Evolutionary conservation across 2,888 invertebrate species (phyloP), one percentile per base, ranked within the genome.

Genomic region (Capitulum mitella): DNA sequence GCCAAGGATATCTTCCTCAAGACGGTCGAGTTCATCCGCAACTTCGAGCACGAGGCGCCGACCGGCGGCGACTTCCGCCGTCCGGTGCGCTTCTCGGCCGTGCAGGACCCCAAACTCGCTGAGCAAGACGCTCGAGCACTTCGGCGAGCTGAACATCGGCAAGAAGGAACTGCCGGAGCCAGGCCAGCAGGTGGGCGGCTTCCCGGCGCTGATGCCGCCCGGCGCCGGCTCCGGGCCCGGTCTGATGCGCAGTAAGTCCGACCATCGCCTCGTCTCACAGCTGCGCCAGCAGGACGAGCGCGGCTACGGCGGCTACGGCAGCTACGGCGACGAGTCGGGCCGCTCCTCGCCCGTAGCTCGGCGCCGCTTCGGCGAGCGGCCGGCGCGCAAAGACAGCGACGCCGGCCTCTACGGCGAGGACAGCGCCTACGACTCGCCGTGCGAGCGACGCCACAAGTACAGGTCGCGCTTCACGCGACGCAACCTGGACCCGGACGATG

Each of bases 1-100:
- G 93, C 96, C 80, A 98, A 98, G 87, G 96, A 97, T 87, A 95
- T 97, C 82, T 97, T 97, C 88, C 88, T 96, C 34, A 95, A 95
- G 86, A 97, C 97, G 32, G 93, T 98, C 77, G 97, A 98, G 84
- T 97, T 97, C 86, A 91, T 98, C 82, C 90, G 88, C 77, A 95
- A 95, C 87, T 97, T 96, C 84, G 96, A 97, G 86, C 94, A 95
- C 84, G 97, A 97, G 87, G 34, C 34, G 32, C 93, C 93, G 81
- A 92, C 82, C 26, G 80, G 80, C 51, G 82, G 82, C 78, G 95
- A 96, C 86, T 95, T 94, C 85, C 92, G 90, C 81, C 90, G 95
- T 81, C 90, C 93, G 83, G 92, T 95, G 82, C 90, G 94, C 82
- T 94, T 96, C 87, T 89, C 93, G 78, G 92, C 94, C 89, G 92